Conservation (phyloP, 2,888 invertebrate genomes). For the Sphinx pinastri region DNA sequence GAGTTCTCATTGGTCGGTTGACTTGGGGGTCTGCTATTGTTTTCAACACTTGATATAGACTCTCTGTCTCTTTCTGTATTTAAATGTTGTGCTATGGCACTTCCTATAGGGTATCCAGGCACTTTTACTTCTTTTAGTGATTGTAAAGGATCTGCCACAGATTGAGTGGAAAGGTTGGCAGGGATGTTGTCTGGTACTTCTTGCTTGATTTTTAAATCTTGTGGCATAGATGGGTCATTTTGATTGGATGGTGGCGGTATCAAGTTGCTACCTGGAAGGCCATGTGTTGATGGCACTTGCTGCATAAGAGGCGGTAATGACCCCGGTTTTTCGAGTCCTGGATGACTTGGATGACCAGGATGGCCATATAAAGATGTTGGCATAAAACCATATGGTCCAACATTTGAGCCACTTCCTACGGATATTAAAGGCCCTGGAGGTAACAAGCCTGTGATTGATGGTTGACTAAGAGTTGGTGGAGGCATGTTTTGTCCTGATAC, state of each 20-base stretch:
- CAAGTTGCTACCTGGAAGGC: constrained; percentile 60
- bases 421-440: constrained; percentile 85
- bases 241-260: constrained; percentile 64
- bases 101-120: constrained; percentile 86
- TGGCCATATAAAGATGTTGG: constrained; percentile 78
- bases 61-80: constrained; percentile 79
- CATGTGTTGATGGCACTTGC: constrained; percentile 69
- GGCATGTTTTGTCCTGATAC: constrained; percentile 73
- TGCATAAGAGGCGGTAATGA: constrained; percentile 71
- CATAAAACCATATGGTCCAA: constrained; percentile 86
- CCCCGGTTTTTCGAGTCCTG: constrained; percentile 72
- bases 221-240: constrained; percentile 77
- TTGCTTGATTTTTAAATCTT: constrained; percentile 81
- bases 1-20: constrained; percentile 77
- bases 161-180: constrained; percentile 79
- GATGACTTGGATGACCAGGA: constrained; percentile 56
- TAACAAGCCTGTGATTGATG: constrained; percentile 82
- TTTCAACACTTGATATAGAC: constrained; percentile 77
- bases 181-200: constrained; percentile 81
- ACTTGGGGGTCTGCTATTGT: constrained; percentile 76
- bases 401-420: constrained; percentile 82
- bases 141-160: constrained; percentile 88
- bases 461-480: constrained; percentile 78
- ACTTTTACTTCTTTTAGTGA: constrained; percentile 92
- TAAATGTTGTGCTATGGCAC: constrained; percentile 77